Percentiles rank a stretch among this genome's conserved stretches.
These are phyloP conservation scores for Porites australiensis DNA, from an alignment of 64 coral and sea anemone species.

Conservation along the genomic window DNA sequence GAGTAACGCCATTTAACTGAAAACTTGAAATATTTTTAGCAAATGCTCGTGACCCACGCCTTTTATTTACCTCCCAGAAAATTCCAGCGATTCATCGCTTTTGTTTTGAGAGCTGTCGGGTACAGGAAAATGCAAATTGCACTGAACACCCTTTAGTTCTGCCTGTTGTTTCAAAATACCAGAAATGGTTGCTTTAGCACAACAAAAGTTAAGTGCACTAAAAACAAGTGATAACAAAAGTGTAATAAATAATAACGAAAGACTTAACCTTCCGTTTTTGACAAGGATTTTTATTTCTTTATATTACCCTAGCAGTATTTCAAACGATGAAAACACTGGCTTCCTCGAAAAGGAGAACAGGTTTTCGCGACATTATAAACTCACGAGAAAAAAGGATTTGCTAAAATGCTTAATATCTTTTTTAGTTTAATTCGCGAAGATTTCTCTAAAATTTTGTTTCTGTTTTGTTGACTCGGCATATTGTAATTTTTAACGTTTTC, in stretches of 20 bases:
- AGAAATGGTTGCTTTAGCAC: slow-evolving; percentile 1
- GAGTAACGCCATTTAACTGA: background rate
- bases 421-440: no score
- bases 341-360: no score
- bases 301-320: background rate
- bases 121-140: slow-evolving; percentile 46
- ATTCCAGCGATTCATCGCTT: slow-evolving; percentile 31
- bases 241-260: background rate
- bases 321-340: background rate
- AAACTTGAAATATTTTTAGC: background rate
- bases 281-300: background rate
- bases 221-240: background rate
- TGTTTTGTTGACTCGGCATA: no score
- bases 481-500: no score
- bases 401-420: no score
- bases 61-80: background rate
- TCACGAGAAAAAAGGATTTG: no score
- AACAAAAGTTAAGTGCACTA: slow-evolving; percentile 13
- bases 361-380: no score
- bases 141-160: background rate
- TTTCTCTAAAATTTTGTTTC: no score
- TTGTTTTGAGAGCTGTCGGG: background rate
- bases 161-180: slow-evolving; percentile 15
- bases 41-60: background rate
- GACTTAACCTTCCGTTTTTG: background rate